Percentiles rank a stretch among this genome's conserved stretches.
Evolutionary conservation across 2,113 vertebrate genomes (phyloP).

Genomic region (Eubucco bourcierii): DNA sequence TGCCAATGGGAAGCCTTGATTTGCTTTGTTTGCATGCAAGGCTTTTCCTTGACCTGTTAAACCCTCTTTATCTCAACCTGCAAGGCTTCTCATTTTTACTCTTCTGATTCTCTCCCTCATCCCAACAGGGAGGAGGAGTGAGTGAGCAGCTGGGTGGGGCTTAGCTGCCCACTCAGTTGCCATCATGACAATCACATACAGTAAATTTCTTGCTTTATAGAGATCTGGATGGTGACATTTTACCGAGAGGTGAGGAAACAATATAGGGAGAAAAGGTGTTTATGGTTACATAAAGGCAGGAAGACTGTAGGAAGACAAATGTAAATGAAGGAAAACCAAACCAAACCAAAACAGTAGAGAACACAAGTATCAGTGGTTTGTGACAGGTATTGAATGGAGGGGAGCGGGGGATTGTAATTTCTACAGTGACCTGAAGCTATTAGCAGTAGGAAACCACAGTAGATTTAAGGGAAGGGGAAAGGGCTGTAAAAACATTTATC

Average conservation of each 20-base stretch:
- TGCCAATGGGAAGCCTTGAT: neutral
- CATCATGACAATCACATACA: neutral
- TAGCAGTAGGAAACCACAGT: neutral
- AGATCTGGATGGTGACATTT: neutral
- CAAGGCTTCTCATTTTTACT: neutral
- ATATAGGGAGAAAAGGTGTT: neutral
- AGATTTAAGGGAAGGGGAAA: neutral
- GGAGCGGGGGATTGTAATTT: neutral
- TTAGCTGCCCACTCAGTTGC: neutral
- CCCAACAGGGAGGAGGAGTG: neutral
- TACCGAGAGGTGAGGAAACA: neutral
- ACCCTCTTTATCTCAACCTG: neutral
- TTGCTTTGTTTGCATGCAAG: neutral
- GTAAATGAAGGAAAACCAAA: neutral
- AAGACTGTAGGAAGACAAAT: neutral
- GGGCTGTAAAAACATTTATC: neutral
- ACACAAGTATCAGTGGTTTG: neutral
- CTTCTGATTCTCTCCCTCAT: neutral
- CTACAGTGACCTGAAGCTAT: neutral
- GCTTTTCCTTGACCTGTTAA: neutral
- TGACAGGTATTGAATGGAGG: conserved; percentile 1
- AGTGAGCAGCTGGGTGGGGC: neutral
- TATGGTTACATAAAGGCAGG: neutral
- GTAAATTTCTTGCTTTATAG: neutral
- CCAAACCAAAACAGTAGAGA: neutral